Base-by-base conservation (phyloP, 2,888 invertebrate species). In the Protonemura montana region DNA sequence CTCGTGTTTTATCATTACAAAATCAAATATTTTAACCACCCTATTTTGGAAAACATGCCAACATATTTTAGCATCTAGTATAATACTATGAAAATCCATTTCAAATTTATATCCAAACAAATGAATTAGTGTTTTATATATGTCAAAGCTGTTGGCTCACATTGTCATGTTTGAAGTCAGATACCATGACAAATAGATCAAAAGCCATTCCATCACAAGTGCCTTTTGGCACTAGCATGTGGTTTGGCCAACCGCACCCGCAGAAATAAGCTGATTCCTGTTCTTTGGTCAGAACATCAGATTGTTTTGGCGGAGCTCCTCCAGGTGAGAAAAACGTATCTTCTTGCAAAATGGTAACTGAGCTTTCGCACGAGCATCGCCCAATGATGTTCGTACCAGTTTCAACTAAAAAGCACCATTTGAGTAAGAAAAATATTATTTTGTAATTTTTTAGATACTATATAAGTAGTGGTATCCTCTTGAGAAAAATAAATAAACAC, bases 271-370 rank as follows among this genome's bases (percentile, higher is more conserved):
- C 85, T 10, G 82, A 10, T 21, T 16, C 30, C 7, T 25, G 29
- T 0, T n/a, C 59, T 16, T 77, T 77, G 0, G 29, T 13, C 59
- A 13, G 13, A 6, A 26, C 6, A 80, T 10, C 6, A 13, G 41
- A 5, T 13, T 7, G 41, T 21, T 21, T 59, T 13, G 7, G 7
- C 16, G 13, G 6, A 59, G 3, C 16, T 2, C 21, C 13, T 59
- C 21, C 21, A 59, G 1, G 21, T 21, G 59, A 2, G 7, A 93
- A 94, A 94, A 96, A 97, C 0, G 96, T 96, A 87, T 95, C 93
- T 90, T 96, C 96, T 90, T 95, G 96, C 0, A 97, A 96, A 89
- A 97, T 96, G 13, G 97, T 97, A n/a, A 97, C 95, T 0, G 96
- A 95, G 0, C 97, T 97, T 83, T 96, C 94, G 0, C 91, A 90